phyloP scores from a whole-genome alignment of 2,888 invertebrate genomes.

The Luperina nickerlii region DNA sequence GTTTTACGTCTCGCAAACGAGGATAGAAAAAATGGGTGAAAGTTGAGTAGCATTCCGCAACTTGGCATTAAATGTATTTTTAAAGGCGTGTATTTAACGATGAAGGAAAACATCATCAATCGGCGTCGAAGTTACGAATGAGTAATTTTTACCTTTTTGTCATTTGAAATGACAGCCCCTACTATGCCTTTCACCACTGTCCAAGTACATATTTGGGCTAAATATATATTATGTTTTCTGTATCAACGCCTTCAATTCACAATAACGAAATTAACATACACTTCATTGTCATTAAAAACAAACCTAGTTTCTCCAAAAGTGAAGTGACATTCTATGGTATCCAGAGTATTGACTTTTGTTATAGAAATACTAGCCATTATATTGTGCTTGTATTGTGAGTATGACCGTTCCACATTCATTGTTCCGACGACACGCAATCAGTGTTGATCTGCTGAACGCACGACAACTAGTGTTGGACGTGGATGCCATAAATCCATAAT shows the following conservation, averaged over 20 bases:
- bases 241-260: background rate
- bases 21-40: conserved; percentile 9
- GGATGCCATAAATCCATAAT: background rate
- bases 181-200: background rate
- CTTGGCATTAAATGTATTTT: background rate
- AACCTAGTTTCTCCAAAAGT: conserved; percentile 26
- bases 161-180: background rate
- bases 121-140: background rate
- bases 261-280: conserved; percentile 2
- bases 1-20: conserved; percentile 9
- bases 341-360: conserved; percentile 48
- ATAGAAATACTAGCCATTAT: conserved; percentile 33
- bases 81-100: background rate
- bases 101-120: background rate
- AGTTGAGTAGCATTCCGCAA: background rate
- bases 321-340: conserved; percentile 18
- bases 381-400: conserved; percentile 31
- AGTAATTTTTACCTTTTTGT: background rate
- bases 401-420: conserved; percentile 62
- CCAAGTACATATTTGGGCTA: background rate
- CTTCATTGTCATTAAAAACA: conserved; percentile 17
- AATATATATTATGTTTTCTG: background rate
- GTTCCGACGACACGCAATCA: conserved; percentile 44
- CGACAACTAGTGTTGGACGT: conserved; percentile 41
- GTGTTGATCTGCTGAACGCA: conserved; percentile 50